Evolutionary conservation across 2,113 vertebrate species (phyloP).

Genomic region (Lagopus leucura): DNA sequence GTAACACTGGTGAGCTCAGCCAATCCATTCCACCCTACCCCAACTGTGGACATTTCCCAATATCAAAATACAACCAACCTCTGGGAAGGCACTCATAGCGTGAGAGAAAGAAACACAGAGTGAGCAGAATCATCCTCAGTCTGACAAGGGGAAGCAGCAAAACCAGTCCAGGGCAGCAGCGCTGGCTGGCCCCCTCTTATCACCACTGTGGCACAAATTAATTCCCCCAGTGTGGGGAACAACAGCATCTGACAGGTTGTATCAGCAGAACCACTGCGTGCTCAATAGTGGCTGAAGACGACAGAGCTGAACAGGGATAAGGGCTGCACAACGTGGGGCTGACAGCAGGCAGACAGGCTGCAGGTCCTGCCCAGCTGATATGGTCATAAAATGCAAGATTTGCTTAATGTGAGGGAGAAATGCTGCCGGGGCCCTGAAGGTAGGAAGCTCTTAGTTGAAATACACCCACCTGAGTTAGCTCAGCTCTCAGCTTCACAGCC

Average conservation of each 20-base stretch:
- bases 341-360: background rate
- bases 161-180: background rate
- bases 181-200: background rate
- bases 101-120: background rate
- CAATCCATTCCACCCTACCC: background rate
- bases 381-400: background rate
- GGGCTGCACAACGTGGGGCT: fast-evolving
- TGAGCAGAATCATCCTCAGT: background rate
- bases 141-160: background rate
- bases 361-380: background rate
- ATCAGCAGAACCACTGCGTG: background rate
- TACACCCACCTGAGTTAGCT: background rate
- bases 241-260: background rate
- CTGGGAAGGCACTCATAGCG: fast-evolving
- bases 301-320: background rate
- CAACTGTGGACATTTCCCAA: background rate
- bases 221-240: fast-evolving
- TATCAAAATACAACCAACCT: background rate
- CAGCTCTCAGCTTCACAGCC: background rate
- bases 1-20: background rate
- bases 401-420: background rate
- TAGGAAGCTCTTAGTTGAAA: background rate
- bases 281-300: fast-evolving
- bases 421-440: background rate
- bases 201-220: background rate